Conservation (phyloP, 2,888 invertebrate species). For the Morinoia aosen region DNA sequence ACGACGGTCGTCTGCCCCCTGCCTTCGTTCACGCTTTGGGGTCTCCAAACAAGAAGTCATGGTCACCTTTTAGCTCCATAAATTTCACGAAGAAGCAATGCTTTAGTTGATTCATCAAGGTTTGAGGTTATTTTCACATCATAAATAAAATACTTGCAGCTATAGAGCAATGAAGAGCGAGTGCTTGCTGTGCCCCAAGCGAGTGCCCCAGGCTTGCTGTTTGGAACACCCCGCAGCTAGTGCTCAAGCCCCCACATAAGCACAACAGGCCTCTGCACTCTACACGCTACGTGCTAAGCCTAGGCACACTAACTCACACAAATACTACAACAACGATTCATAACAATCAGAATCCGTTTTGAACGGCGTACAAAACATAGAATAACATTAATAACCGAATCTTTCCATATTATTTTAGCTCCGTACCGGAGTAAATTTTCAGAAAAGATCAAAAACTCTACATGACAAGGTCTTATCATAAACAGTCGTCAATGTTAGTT, state of each 20-base stretch:
- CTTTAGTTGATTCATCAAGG: neutral
- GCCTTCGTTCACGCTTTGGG: neutral
- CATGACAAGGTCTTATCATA: constrained; percentile 1
- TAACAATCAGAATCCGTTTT: constrained; percentile 45
- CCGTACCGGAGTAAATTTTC: constrained; percentile 9
- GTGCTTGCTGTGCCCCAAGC: too few relatives aligned
- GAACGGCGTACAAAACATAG: constrained; percentile 33
- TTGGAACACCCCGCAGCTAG: neutral
- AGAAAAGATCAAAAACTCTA: neutral
- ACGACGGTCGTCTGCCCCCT: neutral
- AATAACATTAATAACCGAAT: constrained; percentile 37
- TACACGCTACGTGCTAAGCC: constrained; percentile 27
- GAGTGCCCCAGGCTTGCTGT: neutral
- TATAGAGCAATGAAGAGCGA: neutral
- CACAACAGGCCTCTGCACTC: constrained; percentile 4
- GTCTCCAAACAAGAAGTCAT: neutral
- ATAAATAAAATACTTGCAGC: neutral
- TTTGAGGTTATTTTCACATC: neutral
- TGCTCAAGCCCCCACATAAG: neutral
- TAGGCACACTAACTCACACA: constrained; percentile 43
- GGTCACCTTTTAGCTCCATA: neutral
- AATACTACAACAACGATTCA: constrained; percentile 41
- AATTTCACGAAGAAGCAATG: neutral
- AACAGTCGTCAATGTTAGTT: constrained; percentile 4
- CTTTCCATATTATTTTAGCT: neutral